Base-by-base conservation (phyloP, 2,888 invertebrate genomes). In the Xanthorhoe designata region DNA sequence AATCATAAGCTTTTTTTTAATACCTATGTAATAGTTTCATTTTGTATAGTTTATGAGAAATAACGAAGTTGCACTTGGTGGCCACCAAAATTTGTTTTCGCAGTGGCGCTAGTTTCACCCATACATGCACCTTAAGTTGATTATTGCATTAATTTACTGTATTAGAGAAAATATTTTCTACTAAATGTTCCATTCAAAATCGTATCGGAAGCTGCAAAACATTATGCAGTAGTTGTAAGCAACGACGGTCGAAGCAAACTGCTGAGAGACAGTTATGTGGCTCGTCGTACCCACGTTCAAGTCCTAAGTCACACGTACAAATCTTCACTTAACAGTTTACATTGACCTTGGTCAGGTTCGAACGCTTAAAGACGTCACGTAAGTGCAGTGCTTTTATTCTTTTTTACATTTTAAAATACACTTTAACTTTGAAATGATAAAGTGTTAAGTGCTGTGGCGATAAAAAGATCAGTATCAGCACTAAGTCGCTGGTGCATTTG, bases 191-290 rank as follows among this genome's bases (percentile, higher is more conserved):
- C 5, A 13, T 13, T 58, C 3, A 17, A 35, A n/a, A 47, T 61
- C 66, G 66, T 58, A 51, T 62, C 61, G 61, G 42, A 53, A 38
- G 38, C 10, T 51, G 18, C 32, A 15, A 53, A n/a, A 4, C 15
- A n/a, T 42, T 24, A 51, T 38, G 54, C 38, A 56, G 49, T 53
- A 61, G 64, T 62, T 52, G 52, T 61, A 52, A 59, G 52, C 18
- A 55, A 57, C 62, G 61, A 24, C n/a, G 13, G 58, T 50, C 38
- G 18, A 49, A 42, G 51, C 29, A n/a, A 51, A 60, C 59, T 52
- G 29, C 56, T 50, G 57, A 63, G 59, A 47, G 56, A 67, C 67
- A 56, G 64, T 60, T 57, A 56, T 68, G 61, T 54, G 57, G 56
- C 53, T 60, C 49, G 32, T 52, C 42, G n/a, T 54, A 47, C 47